phyloP scores from a whole-genome alignment of 1,140 invertebrate species.

The Procambarus virginalis region DNA sequence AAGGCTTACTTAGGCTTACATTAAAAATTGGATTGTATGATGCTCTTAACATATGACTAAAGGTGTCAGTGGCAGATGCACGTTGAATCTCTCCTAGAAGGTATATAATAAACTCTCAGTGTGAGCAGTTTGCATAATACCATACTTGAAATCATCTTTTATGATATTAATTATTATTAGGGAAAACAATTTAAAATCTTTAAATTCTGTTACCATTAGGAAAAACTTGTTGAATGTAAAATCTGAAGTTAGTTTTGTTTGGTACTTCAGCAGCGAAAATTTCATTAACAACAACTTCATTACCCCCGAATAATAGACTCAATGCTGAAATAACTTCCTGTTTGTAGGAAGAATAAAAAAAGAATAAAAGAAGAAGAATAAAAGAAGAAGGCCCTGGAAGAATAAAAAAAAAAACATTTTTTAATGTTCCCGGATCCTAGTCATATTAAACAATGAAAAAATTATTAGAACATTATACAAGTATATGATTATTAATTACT shows the following conservation, averaged over 20 bases:
- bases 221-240: not conserved
- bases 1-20: not conserved
- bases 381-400: not conserved
- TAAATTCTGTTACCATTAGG: not conserved
- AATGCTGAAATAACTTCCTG: conserved; percentile 28
- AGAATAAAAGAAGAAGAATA: too few relatives aligned
- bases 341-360: not conserved
- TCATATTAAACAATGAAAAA: too few relatives aligned
- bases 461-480: too few relatives aligned
- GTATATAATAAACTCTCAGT: too few relatives aligned
- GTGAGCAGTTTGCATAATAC: too few relatives aligned
- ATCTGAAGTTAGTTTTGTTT: not conserved
- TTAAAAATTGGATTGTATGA: not conserved
- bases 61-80: too few relatives aligned
- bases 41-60: too few relatives aligned
- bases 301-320: not conserved
- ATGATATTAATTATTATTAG: too few relatives aligned
- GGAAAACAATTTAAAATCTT: too few relatives aligned
- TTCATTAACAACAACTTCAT: conserved; percentile 1
- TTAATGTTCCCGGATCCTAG: not conserved
- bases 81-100: too few relatives aligned
- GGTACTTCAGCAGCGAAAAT: not conserved
- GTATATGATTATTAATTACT: conserved; percentile 41
- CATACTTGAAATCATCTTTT: too few relatives aligned
- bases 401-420: not conserved